Evolutionary conservation across 64 coral and sea anemone genomes (phyloP).

Genomic region (Pachyseris speciosa): DNA sequence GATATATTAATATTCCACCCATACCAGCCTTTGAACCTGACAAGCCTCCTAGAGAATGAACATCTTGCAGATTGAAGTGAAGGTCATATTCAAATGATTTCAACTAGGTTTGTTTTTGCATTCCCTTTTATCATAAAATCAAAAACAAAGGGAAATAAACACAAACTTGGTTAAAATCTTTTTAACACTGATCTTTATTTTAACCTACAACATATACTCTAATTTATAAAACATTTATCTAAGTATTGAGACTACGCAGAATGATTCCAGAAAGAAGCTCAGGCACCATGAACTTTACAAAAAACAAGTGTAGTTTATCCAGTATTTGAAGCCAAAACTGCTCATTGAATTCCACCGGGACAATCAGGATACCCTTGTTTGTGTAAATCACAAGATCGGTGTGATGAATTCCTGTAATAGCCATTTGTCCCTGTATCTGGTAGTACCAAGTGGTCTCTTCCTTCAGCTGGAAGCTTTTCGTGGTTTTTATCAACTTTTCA

Average conservation of each 20-base stretch:
- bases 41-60: not conserved
- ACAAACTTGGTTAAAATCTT: not conserved
- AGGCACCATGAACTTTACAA: conserved; percentile 53
- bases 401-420: conserved; percentile 19
- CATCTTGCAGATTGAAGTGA: not conserved
- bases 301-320: conserved; percentile 52
- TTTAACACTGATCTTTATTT: not conserved
- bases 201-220: not conserved
- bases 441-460: conserved; percentile 62
- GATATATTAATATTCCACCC: conserved; percentile 13
- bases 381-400: conserved; percentile 57
- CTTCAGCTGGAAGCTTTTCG: conserved; percentile 45
- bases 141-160: not conserved
- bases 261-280: conserved; percentile 71
- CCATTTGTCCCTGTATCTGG: conserved; percentile 54
- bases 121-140: not conserved
- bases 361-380: conserved; percentile 65
- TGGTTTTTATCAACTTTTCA: conserved; percentile 38
- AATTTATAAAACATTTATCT: conserved; percentile 36
- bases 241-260: conserved; percentile 44
- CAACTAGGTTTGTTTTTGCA: conserved; percentile 13
- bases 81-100: not conserved
- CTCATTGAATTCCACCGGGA: conserved; percentile 50
- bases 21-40: conserved; percentile 8
- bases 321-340: conserved; percentile 60